Base-by-base conservation (phyloP, 2,888 invertebrate genomes). In the Argyra leucocephala region DNA sequence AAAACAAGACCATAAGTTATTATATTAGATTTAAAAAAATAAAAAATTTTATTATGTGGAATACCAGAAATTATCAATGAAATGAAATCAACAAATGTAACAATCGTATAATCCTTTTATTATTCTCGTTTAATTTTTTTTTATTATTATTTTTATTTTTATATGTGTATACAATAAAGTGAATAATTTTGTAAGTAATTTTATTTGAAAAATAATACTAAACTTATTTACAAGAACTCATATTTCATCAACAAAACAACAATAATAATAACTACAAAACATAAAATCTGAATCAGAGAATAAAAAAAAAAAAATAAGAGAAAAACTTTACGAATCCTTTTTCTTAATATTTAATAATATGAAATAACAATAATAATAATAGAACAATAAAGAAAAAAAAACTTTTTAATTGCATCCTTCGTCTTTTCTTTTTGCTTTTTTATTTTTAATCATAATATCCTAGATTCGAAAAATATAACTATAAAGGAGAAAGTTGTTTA, bases 391-490 rank as follows among this genome's bases (percentile, higher is more conserved):
- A n/a, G n/a, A 48, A 48, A 18, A 15, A 3, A 48, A 48, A 48
- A 48, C 18, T 48, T 48, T 48, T 48, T 48, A 48, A 48, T 48
- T 48, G 48, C 48, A 48, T 48, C 48, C 48, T 48, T 48, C 48
- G 12, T 48, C 48, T 48, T n/a, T n/a, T 48, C 7, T 18, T 48
- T n/a, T 48, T 48, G 12, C 18, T 48, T 48, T 48, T 26, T 26
- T 31, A 9, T 15, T 48, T 48, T 48, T n/a, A 18, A 48, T 48
- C 48, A 48, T 18, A 18, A 18, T 48, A 48, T 48, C 48, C 48
- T 48, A 48, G 48, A 48, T 48, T 48, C 48, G 18, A 48, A 48
- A 18, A 48, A 48, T 48, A 48, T 18, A 15, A 48, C 5, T 48
- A 48, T 48, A 37, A 37, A 37, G 12, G 18, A 48, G 18, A 48